Percentiles rank a stretch among this genome's conserved stretches.
Evolutionary conservation across 2,888 invertebrate species (phyloP).

Genomic region (Pegoplata infirma): DNA sequence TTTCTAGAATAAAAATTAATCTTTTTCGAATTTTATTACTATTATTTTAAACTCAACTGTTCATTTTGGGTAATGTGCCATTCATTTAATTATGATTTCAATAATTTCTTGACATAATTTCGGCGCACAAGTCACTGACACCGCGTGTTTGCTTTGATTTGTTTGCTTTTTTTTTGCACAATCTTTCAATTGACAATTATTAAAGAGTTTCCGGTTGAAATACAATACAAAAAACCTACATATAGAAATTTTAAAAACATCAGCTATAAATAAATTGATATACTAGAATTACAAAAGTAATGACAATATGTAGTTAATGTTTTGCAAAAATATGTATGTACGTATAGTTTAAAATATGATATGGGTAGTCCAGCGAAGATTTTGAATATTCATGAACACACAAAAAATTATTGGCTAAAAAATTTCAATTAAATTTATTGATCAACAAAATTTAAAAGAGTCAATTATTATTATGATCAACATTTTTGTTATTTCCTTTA

Average conservation of each 20-base stretch:
- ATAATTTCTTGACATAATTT: slow-evolving; percentile 56
- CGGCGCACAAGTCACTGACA: slow-evolving; percentile 54
- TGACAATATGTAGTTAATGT: too few relatives aligned
- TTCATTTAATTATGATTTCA: slow-evolving; percentile 14
- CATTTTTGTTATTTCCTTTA: too few relatives aligned
- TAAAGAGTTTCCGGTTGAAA: slow-evolving; percentile 59
- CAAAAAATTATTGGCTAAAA: too few relatives aligned
- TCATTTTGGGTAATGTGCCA: neutral
- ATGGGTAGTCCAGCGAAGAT: too few relatives aligned
- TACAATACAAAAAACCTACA: slow-evolving; percentile 40
- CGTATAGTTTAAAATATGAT: too few relatives aligned
- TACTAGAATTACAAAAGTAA: neutral
- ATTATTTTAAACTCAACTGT: slow-evolving; percentile 15
- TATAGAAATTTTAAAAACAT: neutral
- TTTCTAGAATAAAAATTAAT: too few relatives aligned
- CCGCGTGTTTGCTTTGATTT: slow-evolving; percentile 11
- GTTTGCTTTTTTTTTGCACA: slow-evolving; percentile 31
- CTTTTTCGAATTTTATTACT: neutral
- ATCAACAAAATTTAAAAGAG: too few relatives aligned
- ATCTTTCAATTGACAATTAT: slow-evolving; percentile 54
- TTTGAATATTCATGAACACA: too few relatives aligned
- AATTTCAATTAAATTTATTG: too few relatives aligned
- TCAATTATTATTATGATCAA: too few relatives aligned
- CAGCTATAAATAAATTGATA: slow-evolving; percentile 14
- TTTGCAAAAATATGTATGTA: too few relatives aligned